Evolutionary conservation across 2,888 invertebrate genomes (phyloP), one percentile per base, ranked within the genome.

Genomic region (Acanthosoma haemorrhoidale): DNA sequence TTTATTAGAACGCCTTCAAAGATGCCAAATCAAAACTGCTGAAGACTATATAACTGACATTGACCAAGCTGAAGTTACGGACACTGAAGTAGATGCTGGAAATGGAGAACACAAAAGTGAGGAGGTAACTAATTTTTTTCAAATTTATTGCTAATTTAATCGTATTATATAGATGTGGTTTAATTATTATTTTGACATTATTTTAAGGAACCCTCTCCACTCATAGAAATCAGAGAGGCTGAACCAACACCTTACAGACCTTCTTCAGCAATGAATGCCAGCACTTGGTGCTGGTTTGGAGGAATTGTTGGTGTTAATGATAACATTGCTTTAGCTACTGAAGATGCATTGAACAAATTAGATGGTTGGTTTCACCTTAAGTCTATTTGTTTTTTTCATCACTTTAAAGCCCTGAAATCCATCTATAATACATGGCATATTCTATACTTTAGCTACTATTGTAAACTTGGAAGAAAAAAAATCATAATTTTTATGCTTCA

Each of bases 221-320:
- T 73, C 34, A 64, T 75, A 58, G 70, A 73, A 63, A 67, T 85
- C 72, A 82, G 82, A 63, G 87, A 87, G 76, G 83, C 82, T 76
- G 84, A 83, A 75, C 84, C 85, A 18, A 83, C 88, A 63, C 80
- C 83, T 34, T 88, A 88, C 77, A 83, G 83, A 75, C 84, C 87
- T 70, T 82, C 83, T 76, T 85, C 86, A 72, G 86, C 85, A 72
- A 85, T 84, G 60, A 90, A 89, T 80, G 84, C 83, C 77, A 87
- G 87, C 72, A 93, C 93, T 57, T 94, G 93, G 92, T 86, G 88
- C 79, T 93, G 91, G 86, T 86, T 92, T 68, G 89, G 91, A 18
- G 91, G 91, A 38, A 85, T 93, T 70, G 86, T 88, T 73, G 92
- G 92, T 21, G 85, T 86, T 76, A 86, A 88, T 67, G 78, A 82